These are phyloP conservation scores for Budorcas taxicolor DNA, from an alignment of 2,113 vertebrate species.

Conservation along the genomic window DNA sequence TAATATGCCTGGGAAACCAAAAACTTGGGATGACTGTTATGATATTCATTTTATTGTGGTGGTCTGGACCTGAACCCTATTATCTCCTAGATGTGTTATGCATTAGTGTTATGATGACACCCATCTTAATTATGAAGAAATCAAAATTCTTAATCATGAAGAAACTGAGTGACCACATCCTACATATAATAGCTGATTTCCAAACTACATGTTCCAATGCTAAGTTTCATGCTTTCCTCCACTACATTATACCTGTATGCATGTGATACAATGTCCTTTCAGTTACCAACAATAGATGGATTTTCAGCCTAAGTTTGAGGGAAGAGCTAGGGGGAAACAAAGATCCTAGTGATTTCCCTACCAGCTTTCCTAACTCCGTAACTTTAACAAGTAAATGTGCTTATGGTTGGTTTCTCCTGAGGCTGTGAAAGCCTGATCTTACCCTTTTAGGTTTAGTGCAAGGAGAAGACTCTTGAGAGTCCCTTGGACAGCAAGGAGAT, in stretches of 20 bases:
- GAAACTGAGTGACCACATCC: background rate
- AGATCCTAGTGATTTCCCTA: background rate
- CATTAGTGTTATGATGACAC: background rate
- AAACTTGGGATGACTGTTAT: background rate
- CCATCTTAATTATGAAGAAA: background rate
- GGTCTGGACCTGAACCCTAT: background rate
- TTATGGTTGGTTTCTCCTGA: background rate
- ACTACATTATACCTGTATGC: accelerated
- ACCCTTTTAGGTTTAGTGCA: background rate
- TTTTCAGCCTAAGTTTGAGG: background rate
- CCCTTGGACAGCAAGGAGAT: background rate
- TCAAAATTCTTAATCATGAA: background rate
- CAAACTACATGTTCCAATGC: background rate
- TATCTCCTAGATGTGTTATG: background rate
- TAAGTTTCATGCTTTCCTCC: background rate
- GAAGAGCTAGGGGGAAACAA: background rate
- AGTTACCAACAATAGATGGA: background rate
- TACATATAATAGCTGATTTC: background rate
- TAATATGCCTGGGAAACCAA: background rate
- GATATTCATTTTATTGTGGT: background rate
- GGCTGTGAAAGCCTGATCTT: background rate
- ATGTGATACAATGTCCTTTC: background rate
- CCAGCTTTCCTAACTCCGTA: background rate
- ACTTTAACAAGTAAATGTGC: background rate
- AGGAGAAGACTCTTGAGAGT: background rate